phyloP scores from a whole-genome alignment of 2,888 invertebrate species.

The Drosophila ezoana region DNA sequence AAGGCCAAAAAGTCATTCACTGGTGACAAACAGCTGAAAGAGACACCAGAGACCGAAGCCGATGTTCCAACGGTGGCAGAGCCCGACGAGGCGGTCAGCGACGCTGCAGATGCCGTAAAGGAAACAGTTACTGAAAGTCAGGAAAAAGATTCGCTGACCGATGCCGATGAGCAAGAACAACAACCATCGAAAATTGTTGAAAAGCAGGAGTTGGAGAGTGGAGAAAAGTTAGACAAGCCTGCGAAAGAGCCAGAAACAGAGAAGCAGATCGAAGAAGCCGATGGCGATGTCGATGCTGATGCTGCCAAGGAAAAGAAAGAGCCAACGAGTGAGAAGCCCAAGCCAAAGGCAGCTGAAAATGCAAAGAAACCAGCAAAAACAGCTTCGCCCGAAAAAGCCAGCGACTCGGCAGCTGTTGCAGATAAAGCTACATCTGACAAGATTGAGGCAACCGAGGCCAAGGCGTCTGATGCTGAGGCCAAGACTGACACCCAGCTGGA shows the following conservation, averaged over 20 bases:
- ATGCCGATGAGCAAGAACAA: constrained; percentile 11
- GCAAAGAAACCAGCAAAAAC: constrained; percentile 17
- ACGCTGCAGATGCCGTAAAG: constrained; percentile 22
- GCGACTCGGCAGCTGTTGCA: constrained; percentile 14
- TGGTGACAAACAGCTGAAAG: constrained; percentile 35
- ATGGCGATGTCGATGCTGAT: not conserved
- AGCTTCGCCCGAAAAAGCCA: constrained; percentile 27
- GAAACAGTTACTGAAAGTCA: constrained; percentile 6
- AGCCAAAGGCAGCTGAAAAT: constrained; percentile 28
- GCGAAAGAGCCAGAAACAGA: not conserved
- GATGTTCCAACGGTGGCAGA: constrained; percentile 28
- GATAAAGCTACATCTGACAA: constrained; percentile 7
- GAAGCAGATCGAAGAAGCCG: constrained; percentile 14
- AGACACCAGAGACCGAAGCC: constrained; percentile 6
- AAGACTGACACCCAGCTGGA: constrained; percentile 44
- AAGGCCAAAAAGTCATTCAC: constrained; percentile 42
- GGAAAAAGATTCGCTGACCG: constrained; percentile 18
- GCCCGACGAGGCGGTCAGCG: constrained; percentile 8
- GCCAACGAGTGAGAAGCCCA: constrained; percentile 11
- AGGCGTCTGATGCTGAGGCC: constrained; percentile 24
- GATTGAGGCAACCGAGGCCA: constrained; percentile 4
- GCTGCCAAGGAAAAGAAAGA: constrained; percentile 11
- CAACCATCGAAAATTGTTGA: constrained; percentile 56
- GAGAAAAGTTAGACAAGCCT: constrained; percentile 16
- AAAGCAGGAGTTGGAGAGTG: constrained; percentile 63